Conservation (phyloP, 1,140 invertebrate species). For the Musca domestica region DNA sequence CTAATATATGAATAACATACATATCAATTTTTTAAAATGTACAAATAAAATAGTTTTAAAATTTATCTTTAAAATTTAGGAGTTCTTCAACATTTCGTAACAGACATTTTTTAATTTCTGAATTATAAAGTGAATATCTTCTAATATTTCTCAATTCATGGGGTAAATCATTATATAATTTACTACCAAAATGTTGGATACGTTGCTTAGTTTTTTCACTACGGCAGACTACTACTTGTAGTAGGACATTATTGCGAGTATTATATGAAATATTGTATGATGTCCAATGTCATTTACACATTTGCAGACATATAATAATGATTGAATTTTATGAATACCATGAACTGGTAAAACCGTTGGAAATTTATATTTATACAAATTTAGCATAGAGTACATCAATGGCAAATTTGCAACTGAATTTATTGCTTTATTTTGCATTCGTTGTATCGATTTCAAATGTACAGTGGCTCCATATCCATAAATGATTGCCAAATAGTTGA, state of each 20-base stretch:
- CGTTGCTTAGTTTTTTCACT: no score
- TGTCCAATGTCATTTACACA: background rate
- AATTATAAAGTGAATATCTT: background rate
- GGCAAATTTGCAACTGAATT: background rate
- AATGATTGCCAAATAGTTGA: background rate
- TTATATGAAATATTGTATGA: background rate
- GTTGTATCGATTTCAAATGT: background rate
- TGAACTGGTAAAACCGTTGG: background rate
- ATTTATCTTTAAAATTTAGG: no score
- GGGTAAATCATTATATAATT: background rate
- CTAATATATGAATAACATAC: no score
- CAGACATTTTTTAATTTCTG: background rate
- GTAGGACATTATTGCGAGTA: background rate
- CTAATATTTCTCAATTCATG: background rate
- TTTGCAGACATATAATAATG: background rate
- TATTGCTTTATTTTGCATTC: background rate
- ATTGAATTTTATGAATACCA: background rate
- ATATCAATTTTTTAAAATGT: background rate
- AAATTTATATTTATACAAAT: background rate
- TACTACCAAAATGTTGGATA: background rate
- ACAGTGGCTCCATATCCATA: background rate
- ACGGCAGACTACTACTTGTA: background rate
- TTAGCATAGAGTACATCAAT: background rate
- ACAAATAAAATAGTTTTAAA: background rate
- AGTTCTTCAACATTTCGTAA: no score